Evolutionary conservation across 2,797 vertebrate genomes (phyloP).

Genomic region (Prunella strophiata): DNA sequence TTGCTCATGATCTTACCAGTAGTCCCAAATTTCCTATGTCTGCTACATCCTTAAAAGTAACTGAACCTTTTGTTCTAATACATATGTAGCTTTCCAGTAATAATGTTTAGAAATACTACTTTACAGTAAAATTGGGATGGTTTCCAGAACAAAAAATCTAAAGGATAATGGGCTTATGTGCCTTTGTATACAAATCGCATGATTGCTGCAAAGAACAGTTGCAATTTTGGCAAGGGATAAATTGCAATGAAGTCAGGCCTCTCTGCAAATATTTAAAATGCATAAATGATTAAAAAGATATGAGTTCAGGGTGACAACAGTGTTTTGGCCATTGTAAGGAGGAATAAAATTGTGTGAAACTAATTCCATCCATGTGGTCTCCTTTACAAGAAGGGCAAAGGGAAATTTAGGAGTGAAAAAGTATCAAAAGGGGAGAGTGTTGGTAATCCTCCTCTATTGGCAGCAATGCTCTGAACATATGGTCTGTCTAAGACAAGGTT

Average conservation of each 20-base stretch:
- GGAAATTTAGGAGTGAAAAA: slow-evolving; percentile 8
- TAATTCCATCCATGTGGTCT: background rate
- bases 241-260: background rate
- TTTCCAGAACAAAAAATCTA: background rate
- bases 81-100: background rate
- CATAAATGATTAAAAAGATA: background rate
- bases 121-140: background rate
- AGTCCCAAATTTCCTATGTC: background rate
- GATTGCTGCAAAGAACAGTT: background rate
- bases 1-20: background rate
- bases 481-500: slow-evolving; percentile 42
- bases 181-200: background rate
- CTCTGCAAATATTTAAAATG: background rate
- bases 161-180: background rate
- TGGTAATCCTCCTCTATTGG: slow-evolving; percentile 43
- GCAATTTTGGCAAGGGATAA: background rate
- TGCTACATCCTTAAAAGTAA: background rate
- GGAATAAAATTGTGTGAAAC: background rate
- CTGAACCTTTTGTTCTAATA: background rate
- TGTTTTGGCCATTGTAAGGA: background rate
- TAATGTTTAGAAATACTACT: background rate
- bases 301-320: background rate
- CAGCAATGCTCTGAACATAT: slow-evolving; percentile 55
- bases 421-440: background rate
- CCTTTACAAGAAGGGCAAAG: background rate